Conservation (phyloP, 2,113 vertebrate species). For the Petroica traversi region DNA sequence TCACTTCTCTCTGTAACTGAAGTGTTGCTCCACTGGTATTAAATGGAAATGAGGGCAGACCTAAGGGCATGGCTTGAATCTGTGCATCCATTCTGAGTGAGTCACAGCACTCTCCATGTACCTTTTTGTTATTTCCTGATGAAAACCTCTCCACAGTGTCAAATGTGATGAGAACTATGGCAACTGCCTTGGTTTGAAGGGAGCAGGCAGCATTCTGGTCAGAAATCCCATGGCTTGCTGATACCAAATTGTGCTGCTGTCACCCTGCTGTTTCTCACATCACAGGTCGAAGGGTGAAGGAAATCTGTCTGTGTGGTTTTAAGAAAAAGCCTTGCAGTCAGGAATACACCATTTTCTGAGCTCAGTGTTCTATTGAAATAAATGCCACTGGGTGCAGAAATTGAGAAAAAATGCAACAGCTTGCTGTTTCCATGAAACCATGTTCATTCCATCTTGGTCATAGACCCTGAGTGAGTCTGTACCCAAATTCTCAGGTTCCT, state of each 20-base stretch:
- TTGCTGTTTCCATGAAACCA: rapidly evolving
- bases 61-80: background rate
- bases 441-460: background rate
- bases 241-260: background rate
- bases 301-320: background rate
- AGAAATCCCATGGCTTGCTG: background rate
- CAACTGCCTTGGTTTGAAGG: background rate
- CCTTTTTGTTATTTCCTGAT: background rate
- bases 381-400: background rate
- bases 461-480: background rate
- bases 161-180: background rate
- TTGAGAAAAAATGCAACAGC: background rate
- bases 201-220: background rate
- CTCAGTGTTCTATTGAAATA: background rate
- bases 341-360: background rate
- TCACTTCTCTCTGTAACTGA: background rate
- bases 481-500: rapidly evolving
- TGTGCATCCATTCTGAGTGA: background rate
- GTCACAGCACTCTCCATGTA: background rate
- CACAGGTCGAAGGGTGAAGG: rapidly evolving
- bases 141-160: background rate
- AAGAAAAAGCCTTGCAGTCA: background rate
- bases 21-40: background rate
- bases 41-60: background rate
- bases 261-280: background rate